These are phyloP conservation scores for Erpetoichthys calabaricus DNA, from an alignment of 2,797 vertebrate genomes.

Conservation along the genomic window DNA sequence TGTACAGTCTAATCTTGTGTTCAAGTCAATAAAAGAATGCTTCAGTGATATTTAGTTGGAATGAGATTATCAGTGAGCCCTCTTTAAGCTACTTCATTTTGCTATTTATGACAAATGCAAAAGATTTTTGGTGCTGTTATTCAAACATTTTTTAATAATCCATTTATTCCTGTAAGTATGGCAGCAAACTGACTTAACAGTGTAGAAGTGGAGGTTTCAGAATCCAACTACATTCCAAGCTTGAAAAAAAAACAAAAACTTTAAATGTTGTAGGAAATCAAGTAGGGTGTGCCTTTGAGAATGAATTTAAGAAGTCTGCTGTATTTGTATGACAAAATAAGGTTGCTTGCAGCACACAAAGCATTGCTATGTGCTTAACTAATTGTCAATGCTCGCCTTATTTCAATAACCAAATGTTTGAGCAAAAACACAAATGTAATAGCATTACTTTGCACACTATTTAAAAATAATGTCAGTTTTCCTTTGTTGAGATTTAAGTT, in stretches of 20 bases:
- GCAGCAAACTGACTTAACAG: no score
- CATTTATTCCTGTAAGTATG: no score
- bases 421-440: no score
- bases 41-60: slow-evolving; percentile 36
- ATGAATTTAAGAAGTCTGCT: neutral
- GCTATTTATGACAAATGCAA: slow-evolving; percentile 22
- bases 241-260: neutral
- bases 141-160: slow-evolving; percentile 1
- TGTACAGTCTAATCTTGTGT: slow-evolving; percentile 30
- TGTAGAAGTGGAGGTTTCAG: neutral
- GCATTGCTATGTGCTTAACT: no score
- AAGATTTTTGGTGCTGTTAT: slow-evolving; percentile 29
- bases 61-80: slow-evolving; percentile 29
- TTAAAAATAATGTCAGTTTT: no score
- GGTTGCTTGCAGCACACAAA: no score
- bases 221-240: slow-evolving; percentile 9
- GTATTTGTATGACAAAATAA: no score
- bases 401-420: no score
- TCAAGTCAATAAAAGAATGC: slow-evolving; percentile 39
- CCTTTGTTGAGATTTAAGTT: no score
- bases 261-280: slow-evolving; percentile 1
- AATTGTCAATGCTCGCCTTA: no score
- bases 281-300: slow-evolving; percentile 12
- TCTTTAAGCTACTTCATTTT: slow-evolving; percentile 32
- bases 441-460: no score